Evolutionary conservation across 2,797 vertebrate species (phyloP).

Genomic region (Intellagama lesueurii): DNA sequence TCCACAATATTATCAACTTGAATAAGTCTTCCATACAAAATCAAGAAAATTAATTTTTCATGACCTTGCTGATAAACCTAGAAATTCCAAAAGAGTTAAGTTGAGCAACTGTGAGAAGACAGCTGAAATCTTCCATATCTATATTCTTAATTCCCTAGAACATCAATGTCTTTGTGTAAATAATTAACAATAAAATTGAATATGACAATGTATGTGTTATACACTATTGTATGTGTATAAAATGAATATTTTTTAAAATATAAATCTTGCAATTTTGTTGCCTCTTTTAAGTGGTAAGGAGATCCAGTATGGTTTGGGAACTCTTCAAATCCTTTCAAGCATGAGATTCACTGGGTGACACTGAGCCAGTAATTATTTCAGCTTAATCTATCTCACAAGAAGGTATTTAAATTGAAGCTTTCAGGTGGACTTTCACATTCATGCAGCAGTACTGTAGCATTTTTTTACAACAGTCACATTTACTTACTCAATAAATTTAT

Average conservation of each 20-base stretch:
- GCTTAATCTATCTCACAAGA: background rate
- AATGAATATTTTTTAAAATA: background rate
- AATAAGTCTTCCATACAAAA: background rate
- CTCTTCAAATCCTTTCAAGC: background rate
- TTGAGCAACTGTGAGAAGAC: background rate
- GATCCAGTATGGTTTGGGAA: background rate
- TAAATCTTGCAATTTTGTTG: background rate
- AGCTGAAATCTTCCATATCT: background rate
- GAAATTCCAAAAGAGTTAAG: background rate
- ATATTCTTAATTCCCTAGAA: no score
- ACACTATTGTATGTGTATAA: background rate
- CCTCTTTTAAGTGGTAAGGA: background rate
- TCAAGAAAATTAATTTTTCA: background rate
- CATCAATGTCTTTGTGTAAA: no score
- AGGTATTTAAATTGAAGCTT: background rate
- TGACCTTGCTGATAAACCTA: background rate
- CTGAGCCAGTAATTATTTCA: background rate
- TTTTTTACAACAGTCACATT: background rate
- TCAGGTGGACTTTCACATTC: background rate
- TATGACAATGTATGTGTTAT: no score
- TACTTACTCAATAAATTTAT: background rate
- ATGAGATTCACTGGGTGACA: background rate
- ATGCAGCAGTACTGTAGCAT: background rate
- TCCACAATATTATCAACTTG: background rate
- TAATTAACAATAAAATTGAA: no score